A percentile compares a stretch with the other conserved stretches of the same genome.
These are phyloP conservation scores for Lochmaea capreae DNA, from an alignment of 2,888 invertebrate genomes.

Conservation along the genomic window DNA sequence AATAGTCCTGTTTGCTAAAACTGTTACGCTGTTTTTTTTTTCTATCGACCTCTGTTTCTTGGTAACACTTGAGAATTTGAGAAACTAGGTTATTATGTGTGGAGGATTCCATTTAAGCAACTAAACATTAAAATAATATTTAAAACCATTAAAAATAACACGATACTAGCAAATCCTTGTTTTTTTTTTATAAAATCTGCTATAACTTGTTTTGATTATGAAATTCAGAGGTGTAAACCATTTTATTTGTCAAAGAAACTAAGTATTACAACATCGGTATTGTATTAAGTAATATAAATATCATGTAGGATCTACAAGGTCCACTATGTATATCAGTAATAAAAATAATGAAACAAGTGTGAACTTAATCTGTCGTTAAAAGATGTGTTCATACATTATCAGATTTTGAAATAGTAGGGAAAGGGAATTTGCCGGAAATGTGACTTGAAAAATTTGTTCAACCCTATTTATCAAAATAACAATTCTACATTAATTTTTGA, in stretches of 20 bases:
- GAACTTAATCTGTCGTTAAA: not conserved
- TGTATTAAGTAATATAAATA: constrained; percentile 6
- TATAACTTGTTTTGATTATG: constrained; percentile 13
- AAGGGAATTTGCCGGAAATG: no score
- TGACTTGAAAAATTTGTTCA: no score
- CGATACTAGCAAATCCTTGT: not conserved
- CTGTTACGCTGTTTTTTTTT: not conserved
- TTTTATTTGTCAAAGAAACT: constrained; percentile 1
- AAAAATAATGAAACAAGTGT: constrained; percentile 10
- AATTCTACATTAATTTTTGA: no score
- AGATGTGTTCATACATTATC: no score
- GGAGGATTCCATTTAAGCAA: not conserved
- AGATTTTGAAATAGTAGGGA: no score
- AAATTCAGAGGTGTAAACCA: constrained; percentile 3
- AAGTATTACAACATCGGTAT: not conserved
- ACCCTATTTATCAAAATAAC: no score
- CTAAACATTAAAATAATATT: not conserved
- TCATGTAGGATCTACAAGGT: not conserved
- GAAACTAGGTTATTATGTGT: not conserved
- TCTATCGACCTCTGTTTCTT: not conserved
- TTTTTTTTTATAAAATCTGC: not conserved
- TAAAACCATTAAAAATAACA: not conserved
- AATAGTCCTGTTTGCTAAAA: not conserved
- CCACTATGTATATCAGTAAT: not conserved
- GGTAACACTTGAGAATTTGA: not conserved